Percentiles rank a stretch among this genome's conserved stretches.
These are phyloP conservation scores for Harlomillsia oculata DNA, from an alignment of 1,140 invertebrate species.

Conservation along the genomic window DNA sequence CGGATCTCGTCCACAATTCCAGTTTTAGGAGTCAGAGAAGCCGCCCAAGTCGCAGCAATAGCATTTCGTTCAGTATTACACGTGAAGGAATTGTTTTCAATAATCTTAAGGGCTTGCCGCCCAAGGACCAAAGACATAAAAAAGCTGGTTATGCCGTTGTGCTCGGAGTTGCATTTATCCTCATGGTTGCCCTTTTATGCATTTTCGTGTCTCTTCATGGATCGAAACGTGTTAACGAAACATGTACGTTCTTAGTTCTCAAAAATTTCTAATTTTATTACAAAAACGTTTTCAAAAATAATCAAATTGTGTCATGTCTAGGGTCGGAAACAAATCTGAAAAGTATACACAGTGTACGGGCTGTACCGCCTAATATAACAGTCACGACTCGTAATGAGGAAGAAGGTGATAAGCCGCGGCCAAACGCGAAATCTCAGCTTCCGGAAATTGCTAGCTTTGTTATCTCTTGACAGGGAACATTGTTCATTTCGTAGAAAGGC, in stretches of 20 bases:
- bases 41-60: slow-evolving; percentile 14
- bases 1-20: background rate
- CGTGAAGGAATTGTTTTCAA: slow-evolving; percentile 3
- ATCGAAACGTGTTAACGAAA: slow-evolving; percentile 2
- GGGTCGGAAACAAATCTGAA: no score
- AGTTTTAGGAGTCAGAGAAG: background rate
- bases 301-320: no score
- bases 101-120: slow-evolving; percentile 29
- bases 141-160: slow-evolving; percentile 30
- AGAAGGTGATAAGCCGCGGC: no score
- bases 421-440: no score
- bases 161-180: slow-evolving; percentile 22
- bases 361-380: no score
- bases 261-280: background rate
- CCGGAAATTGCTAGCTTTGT: no score
- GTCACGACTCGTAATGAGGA: no score
- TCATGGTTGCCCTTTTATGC: slow-evolving; percentile 25
- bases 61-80: slow-evolving; percentile 20
- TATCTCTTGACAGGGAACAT: no score
- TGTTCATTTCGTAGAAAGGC: no score
- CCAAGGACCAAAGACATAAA: slow-evolving; percentile 28
- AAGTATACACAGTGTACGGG: no score
- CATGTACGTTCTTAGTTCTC: background rate
- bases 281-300: no score
- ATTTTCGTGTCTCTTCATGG: slow-evolving; percentile 27